Base-by-base conservation (phyloP, 2,888 invertebrate species). In the Macaria liturata region DNA sequence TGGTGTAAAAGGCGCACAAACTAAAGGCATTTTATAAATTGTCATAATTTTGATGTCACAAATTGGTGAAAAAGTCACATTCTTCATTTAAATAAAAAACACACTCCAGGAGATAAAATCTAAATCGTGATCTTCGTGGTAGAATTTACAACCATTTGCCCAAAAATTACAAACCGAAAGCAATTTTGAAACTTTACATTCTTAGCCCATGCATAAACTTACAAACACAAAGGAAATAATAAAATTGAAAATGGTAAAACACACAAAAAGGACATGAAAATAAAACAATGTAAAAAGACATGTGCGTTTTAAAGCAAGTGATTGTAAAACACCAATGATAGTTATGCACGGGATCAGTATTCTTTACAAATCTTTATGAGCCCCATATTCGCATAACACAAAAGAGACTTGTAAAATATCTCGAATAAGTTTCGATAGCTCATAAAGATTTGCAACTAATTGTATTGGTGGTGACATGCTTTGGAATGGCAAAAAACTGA, bases 391-490 rank as follows among this genome's bases (percentile, higher is more conserved):
- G 2, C 2, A 20, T 2, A 20, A 20, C 1, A 20, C 20, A 20
- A 20, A 20, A 20, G 20, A 20, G 20, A 20, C 20, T 2, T n/a
- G n/a, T 20, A 20, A 20, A 20, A 20, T 1, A 20, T 20, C 20
- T 20, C 20, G 20, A 20, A 20, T 20, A 20, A 20, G 1, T 20
- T 20, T 20, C 20, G 20, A 20, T 20, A 20, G 20, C 20, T 20
- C 20, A 20, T 20, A 20, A 20, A 20, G 20, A 20, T 20, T 20
- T 20, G 20, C 20, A 20, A 20, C 20, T 20, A 20, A 20, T 20
- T 20, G 20, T 1, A 20, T 20, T 20, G 66, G 80, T 85, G 84
- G 85, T 86, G 84, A 87, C 88, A 88, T 89, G 88, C 90, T 80
- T 80, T 70, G 72, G 75, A 74, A 71, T 57, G 62, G 63, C 61